These are phyloP conservation scores for Phoeniculus purpureus DNA, from an alignment of 2,797 vertebrate genomes.

Conservation along the genomic window DNA sequence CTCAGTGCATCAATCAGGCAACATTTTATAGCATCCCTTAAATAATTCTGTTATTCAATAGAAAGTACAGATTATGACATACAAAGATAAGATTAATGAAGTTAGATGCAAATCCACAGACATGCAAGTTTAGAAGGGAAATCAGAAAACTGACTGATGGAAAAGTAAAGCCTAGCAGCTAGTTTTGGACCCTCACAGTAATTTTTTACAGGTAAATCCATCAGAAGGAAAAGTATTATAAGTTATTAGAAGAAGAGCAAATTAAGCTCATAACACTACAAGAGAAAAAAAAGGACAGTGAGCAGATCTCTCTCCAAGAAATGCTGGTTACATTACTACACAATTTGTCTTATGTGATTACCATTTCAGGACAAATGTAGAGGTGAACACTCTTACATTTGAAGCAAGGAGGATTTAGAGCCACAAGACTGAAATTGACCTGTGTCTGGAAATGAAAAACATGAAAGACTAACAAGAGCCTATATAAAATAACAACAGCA, in stretches of 20 bases:
- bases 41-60: neutral
- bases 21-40: neutral
- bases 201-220: neutral
- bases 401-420: conserved; percentile 32
- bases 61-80: neutral
- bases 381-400: neutral
- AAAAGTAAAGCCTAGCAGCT: neutral
- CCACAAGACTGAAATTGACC: conserved; percentile 26
- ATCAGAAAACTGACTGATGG: neutral
- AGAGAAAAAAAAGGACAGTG: neutral
- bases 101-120: neutral
- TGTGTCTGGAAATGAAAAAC: conserved; percentile 40
- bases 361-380: neutral
- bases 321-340: neutral
- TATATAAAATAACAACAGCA: conserved; percentile 37
- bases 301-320: neutral
- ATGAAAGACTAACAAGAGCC: conserved; percentile 44
- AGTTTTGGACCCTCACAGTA: neutral
- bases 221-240: neutral
- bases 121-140: neutral
- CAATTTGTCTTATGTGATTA: conserved; percentile 4
- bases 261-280: neutral
- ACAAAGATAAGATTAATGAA: neutral
- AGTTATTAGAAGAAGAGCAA: neutral
- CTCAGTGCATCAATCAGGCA: neutral